Evolutionary conservation across 2,113 vertebrate genomes (phyloP).

Genomic region (Etia nguti): DNA sequence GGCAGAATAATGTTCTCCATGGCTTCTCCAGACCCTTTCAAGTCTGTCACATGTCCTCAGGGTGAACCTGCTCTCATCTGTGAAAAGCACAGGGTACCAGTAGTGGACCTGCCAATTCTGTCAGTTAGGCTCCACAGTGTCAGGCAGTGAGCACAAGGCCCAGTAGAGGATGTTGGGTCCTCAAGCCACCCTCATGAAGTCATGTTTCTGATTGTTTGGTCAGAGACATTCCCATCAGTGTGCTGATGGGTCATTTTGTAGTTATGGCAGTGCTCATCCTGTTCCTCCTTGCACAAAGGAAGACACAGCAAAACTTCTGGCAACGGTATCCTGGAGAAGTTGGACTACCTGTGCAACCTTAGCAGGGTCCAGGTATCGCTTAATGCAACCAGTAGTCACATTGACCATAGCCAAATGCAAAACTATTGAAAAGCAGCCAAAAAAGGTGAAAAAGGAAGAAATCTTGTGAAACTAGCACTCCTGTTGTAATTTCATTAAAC

Average conservation of each 20-base stretch:
- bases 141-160: background rate
- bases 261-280: fast-evolving
- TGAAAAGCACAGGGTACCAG: background rate
- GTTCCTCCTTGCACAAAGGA: background rate
- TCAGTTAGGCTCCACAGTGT: background rate
- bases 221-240: background rate
- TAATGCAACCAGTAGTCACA: background rate
- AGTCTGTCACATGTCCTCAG: background rate
- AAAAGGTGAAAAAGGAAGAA: background rate
- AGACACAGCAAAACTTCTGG: background rate
- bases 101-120: background rate
- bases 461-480: background rate
- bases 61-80: fast-evolving
- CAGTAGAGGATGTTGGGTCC: background rate
- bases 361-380: background rate
- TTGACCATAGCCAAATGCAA: background rate
- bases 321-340: fast-evolving
- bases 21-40: background rate
- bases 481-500: background rate
- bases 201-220: background rate
- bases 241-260: background rate
- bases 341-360: background rate
- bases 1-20: background rate
- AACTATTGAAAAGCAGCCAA: background rate
- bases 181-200: background rate